phyloP scores from a whole-genome alignment of 2,888 invertebrate genomes.

The Sepioteuthis lessoniana region DNA sequence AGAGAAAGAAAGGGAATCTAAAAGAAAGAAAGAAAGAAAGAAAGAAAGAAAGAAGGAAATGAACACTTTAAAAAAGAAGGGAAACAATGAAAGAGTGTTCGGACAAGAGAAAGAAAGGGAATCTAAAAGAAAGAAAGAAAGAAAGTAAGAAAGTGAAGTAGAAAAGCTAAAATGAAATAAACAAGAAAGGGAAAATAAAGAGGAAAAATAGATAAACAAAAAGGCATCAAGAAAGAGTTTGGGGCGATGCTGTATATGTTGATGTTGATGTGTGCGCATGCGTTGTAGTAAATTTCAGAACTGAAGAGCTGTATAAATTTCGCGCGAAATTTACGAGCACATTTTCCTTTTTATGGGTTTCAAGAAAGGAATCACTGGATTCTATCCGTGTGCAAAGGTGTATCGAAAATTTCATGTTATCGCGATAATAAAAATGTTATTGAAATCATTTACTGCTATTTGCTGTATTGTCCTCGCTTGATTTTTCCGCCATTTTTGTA shows the following conservation, averaged over 20 bases:
- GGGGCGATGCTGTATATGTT: background rate
- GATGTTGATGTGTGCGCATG: background rate
- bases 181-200: background rate
- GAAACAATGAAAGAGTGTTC: no score
- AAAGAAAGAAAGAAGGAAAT: no score
- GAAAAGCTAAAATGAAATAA: no score
- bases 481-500: background rate
- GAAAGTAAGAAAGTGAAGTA: no score
- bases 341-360: background rate
- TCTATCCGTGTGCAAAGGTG: background rate
- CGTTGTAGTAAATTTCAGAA: background rate
- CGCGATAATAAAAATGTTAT: conserved; percentile 6
- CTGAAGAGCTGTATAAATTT: background rate
- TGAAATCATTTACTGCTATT: background rate
- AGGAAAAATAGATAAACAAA: background rate
- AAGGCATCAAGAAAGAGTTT: background rate
- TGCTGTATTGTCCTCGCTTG: background rate
- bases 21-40: background rate
- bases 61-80: no score
- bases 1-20: background rate
- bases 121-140: no score
- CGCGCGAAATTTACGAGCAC: background rate
- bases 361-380: background rate
- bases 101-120: no score
- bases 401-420: background rate